These are phyloP conservation scores for Caenorhabditis wallacei DNA, from an alignment of 2,888 invertebrate species.

Conservation along the genomic window DNA sequence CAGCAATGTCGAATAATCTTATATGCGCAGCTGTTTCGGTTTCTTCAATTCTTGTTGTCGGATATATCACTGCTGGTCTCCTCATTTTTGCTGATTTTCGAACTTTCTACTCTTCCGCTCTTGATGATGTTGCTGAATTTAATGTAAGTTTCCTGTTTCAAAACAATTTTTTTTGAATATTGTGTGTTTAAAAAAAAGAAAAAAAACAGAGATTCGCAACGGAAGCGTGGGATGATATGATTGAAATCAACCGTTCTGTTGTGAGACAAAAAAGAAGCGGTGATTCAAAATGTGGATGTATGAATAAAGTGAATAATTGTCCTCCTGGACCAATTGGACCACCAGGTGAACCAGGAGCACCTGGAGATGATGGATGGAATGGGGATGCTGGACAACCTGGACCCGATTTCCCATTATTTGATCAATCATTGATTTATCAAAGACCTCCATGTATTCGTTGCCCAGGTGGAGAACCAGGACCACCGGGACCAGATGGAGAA, in stretches of 20 bases:
- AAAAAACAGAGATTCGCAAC: constrained; percentile 49
- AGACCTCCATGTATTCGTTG: constrained; percentile 61
- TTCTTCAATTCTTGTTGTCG: constrained; percentile 51
- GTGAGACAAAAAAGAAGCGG: constrained; percentile 51
- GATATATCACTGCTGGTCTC: constrained; percentile 53
- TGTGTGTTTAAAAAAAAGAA: background rate
- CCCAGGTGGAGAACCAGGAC: constrained; percentile 59
- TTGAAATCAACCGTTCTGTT: constrained; percentile 47
- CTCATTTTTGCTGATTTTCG: constrained; percentile 57
- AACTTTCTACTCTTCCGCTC: constrained; percentile 40
- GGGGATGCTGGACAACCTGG: constrained; percentile 58
- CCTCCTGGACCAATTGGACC: constrained; percentile 57
- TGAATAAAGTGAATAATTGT: constrained; percentile 54
- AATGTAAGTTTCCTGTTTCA: constrained; percentile 54
- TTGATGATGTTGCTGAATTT: constrained; percentile 60
- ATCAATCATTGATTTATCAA: constrained; percentile 44
- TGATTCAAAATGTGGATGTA: constrained; percentile 60
- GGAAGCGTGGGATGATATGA: constrained; percentile 66
- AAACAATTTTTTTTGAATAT: background rate
- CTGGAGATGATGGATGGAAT: constrained; percentile 61
- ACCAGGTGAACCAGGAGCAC: constrained; percentile 57
- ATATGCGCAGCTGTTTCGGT: constrained; percentile 51
- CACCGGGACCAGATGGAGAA: constrained; percentile 61
- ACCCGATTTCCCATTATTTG: constrained; percentile 61
- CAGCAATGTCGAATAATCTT: constrained; percentile 47